Conservation (phyloP, 2,797 vertebrate species). For the Lepilemur septentrionalis region DNA sequence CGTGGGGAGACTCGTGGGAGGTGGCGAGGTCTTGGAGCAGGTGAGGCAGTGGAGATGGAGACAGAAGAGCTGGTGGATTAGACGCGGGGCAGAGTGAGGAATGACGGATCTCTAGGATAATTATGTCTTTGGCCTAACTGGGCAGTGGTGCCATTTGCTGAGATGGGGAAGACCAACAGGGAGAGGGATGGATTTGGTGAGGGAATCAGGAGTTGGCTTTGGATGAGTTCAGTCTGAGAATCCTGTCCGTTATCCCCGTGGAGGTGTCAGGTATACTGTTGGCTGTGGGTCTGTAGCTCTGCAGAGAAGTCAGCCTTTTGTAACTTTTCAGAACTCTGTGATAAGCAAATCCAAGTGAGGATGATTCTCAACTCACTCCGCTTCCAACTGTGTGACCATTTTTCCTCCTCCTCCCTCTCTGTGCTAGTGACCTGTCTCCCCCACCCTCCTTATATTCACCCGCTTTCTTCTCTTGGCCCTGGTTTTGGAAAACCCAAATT, state of each 20-base stretch:
- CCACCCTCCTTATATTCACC: neutral
- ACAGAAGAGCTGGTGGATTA: neutral
- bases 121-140: neutral
- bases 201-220: neutral
- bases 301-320: constrained; percentile 3
- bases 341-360: neutral
- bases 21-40: neutral
- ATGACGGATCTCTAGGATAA: neutral
- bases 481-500: constrained; percentile 25
- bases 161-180: neutral
- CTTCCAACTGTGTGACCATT: neutral
- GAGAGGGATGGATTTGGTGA: neutral
- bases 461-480: neutral
- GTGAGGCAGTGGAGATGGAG: neutral
- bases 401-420: neutral
- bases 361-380: neutral
- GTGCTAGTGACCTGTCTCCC: neutral
- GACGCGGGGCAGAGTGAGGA: neutral
- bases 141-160: neutral
- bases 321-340: neutral
- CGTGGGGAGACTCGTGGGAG: neutral
- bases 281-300: neutral
- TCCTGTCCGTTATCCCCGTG: neutral
- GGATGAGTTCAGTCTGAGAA: neutral
- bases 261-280: neutral